Conservation (phyloP, 37 sponge, comb jelly and placozoan species). For the Corticium candelabrum region DNA sequence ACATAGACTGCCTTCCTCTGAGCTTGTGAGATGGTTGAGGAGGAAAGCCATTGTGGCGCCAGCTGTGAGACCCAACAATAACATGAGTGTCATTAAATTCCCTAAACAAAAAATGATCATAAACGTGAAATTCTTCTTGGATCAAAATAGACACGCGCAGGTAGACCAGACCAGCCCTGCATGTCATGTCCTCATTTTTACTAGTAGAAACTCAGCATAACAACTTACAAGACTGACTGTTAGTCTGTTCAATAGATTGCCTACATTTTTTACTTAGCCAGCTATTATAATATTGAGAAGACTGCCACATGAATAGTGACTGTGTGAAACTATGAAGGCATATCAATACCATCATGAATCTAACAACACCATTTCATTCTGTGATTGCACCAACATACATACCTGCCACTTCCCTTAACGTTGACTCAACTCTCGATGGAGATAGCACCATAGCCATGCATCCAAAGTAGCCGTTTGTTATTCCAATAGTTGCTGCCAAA, state of each 20-base stretch:
- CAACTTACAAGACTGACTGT: too few species aligned
- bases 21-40: constrained; percentile 47
- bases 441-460: constrained; percentile 49
- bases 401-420: constrained; percentile 69
- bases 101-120: constrained; percentile 25
- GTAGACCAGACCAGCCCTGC: too few species aligned
- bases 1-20: constrained; percentile 12
- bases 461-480: constrained; percentile 74
- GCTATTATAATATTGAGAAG: too few species aligned
- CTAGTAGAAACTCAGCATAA: too few species aligned
- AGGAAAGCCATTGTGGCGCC: constrained; percentile 51
- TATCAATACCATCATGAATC: too few species aligned
- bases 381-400: too few species aligned
- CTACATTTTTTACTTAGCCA: too few species aligned
- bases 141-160: not conserved
- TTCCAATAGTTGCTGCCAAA: constrained; percentile 34
- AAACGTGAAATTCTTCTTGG: not conserved
- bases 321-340: too few species aligned
- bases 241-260: too few species aligned
- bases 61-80: constrained; percentile 32
- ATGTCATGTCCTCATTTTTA: too few species aligned
- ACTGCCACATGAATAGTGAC: too few species aligned
- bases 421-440: constrained; percentile 22
- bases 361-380: too few species aligned
- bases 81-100: constrained; percentile 37